Evolutionary conservation across 2,888 invertebrate species (phyloP).

Genomic region (Ectemnius cavifrons): DNA sequence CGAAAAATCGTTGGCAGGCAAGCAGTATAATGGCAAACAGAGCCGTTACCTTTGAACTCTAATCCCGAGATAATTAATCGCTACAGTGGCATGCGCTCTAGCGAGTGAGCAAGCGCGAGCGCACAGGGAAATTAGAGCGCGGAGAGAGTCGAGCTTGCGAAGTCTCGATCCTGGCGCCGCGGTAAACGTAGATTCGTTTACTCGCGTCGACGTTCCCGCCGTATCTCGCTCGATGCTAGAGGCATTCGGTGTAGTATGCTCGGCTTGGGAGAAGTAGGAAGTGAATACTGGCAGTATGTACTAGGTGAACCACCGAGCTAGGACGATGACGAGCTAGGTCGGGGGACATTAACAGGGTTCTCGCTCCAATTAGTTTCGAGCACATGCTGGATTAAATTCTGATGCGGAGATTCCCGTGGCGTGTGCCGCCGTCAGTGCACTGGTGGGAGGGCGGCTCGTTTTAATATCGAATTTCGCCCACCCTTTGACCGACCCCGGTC

Average conservation of each 20-base stretch:
- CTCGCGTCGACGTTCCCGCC: not conserved
- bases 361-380: conserved; percentile 70
- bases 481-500: not conserved
- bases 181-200: conserved; percentile 44
- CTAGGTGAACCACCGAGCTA: conserved; percentile 13
- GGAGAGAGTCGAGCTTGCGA: not conserved
- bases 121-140: conserved; percentile 32
- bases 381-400: conserved; percentile 66
- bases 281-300: conserved; percentile 1
- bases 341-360: conserved; percentile 68
- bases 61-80: conserved; percentile 38
- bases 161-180: conserved; percentile 17
- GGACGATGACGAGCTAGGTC: conserved; percentile 8
- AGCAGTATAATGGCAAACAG: not conserved
- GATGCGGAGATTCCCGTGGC: conserved; percentile 49
- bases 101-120: too few relatives aligned
- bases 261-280: conserved; percentile 15
- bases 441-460: conserved; percentile 31
- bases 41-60: conserved; percentile 27
- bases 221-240: too few relatives aligned
- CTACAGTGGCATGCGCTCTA: conserved; percentile 2
- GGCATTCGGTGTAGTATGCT: too few relatives aligned
- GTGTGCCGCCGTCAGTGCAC: conserved; percentile 19
- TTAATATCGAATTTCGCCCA: conserved; percentile 62
- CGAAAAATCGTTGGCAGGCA: not conserved